A percentile compares a stretch with the other conserved stretches of the same genome.
Conservation (phyloP, 2,113 vertebrate species). For the Taxidea taxus region DNA sequence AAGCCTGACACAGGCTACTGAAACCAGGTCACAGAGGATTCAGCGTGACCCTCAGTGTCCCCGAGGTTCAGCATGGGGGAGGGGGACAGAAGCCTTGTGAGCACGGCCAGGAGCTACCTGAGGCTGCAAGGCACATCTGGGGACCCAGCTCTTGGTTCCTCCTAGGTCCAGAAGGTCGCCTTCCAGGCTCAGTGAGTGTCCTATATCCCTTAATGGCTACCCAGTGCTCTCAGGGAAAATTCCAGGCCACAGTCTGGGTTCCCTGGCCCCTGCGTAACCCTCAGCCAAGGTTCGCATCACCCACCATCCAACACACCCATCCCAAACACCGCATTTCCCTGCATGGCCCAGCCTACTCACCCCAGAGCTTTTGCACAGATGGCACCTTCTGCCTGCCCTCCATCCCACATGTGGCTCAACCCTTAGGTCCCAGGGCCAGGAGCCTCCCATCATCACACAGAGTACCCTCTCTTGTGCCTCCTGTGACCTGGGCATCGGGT, state of each 20-base stretch:
- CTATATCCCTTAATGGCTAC: fast-evolving
- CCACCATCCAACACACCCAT: too few species aligned
- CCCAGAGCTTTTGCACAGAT: background rate
- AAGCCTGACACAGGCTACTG: fast-evolving
- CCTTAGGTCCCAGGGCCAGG: background rate
- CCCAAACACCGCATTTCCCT: background rate
- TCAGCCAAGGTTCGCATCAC: background rate
- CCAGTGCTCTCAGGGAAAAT: background rate
- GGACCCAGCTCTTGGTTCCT: too few species aligned
- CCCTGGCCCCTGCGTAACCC: background rate
- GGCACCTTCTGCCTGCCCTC: background rate
- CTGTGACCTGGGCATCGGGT: background rate
- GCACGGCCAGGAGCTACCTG: background rate
- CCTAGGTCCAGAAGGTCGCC: background rate
- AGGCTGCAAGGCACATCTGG: background rate
- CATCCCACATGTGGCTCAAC: too few species aligned
- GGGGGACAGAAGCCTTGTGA: too few species aligned
- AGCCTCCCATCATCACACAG: fast-evolving
- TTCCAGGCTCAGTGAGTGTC: fast-evolving
- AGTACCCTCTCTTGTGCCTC: background rate
- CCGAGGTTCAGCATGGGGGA: fast-evolving
- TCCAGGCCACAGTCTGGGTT: background rate
- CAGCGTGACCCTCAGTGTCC: background rate
- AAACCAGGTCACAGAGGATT: fast-evolving
- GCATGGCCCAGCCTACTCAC: background rate